Base-by-base conservation (phyloP, 2,797 vertebrate genomes). In the Premnoplex brunnescens region DNA sequence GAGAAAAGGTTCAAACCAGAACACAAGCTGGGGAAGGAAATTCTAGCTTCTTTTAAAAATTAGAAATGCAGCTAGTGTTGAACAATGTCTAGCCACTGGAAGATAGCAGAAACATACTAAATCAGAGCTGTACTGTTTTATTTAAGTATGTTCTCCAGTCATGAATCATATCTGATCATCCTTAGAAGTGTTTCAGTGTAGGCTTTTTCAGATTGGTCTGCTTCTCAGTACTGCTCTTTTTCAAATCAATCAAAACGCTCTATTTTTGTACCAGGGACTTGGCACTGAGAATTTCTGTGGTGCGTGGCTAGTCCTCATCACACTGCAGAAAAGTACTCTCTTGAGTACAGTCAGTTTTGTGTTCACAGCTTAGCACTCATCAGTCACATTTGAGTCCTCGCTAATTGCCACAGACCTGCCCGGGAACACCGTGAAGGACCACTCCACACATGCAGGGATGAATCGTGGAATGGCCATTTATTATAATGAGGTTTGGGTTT, bases 221-320 rank as follows among this genome's bases (percentile, higher is more conserved):
- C 36, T 67, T 91, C 48, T 89, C 74, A 75, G 22, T 55, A 43
- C n/a, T 63, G 5, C 11, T 91, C 9, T 71, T 91, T 76, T 71
- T 51, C 56, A 87, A 46, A 46, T 20, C 62, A 56, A 71, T 66
- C 7, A 82, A 81, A 91, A 75, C 12, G 27, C 34, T 39, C 2
- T 9, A 32, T 54, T 54, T 54, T 32, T 54, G 16, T 64, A 46
- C 8, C 7, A 30, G 30, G 21, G 37, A 56, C 27, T 49, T 68
- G 34, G 15, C 24, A 18, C 17, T n/a, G 28, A 48, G 34, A 20
- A 15, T 30, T 63, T n/a, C 51, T 66, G 32, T 2, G 1, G 7
- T 4, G 0, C 0, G 0, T 79, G 46, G 14, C 56, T 71, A 23
- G n/a, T 77, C 39, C 15, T 64, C 55, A 39, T 37, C 32, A 48